Evolutionary conservation across 2,797 vertebrate genomes (phyloP).

Genomic region (Enteromius treurensis): DNA sequence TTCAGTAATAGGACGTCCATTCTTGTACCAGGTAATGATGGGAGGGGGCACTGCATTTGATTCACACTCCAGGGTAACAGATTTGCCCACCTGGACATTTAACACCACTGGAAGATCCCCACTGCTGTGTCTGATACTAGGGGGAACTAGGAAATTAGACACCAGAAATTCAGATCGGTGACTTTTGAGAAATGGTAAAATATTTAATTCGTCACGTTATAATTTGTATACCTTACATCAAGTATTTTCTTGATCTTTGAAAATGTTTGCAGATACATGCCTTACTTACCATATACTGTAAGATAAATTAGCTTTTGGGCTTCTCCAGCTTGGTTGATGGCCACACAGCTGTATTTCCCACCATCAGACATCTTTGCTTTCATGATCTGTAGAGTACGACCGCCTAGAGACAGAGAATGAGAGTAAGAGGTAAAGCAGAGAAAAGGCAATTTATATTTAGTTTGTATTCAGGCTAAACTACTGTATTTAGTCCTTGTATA

Average conservation of each 20-base stretch:
- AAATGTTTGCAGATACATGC: neutral
- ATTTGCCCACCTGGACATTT: slow-evolving; percentile 80
- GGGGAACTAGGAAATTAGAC: slow-evolving; percentile 81
- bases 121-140: slow-evolving; percentile 86
- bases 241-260: neutral
- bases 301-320: slow-evolving; percentile 87
- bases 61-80: slow-evolving; percentile 85
- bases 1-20: slow-evolving; percentile 78
- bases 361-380: slow-evolving; percentile 87
- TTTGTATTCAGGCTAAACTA: neutral
- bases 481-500: neutral
- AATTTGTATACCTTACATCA: neutral
- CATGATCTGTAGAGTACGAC: slow-evolving; percentile 89
- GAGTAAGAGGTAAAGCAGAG: neutral
- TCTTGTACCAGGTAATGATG: slow-evolving; percentile 93
- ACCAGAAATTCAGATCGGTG: neutral
- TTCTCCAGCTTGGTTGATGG: slow-evolving; percentile 91
- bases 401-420: slow-evolving; percentile 74
- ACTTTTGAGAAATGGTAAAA: neutral
- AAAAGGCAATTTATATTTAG: neutral
- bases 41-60: slow-evolving; percentile 92
- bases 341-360: slow-evolving; percentile 91
- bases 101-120: slow-evolving; percentile 81
- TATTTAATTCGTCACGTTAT: neutral
- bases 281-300: slow-evolving; percentile 84